Evolutionary conservation across 2,113 vertebrate species (phyloP).

Genomic region (Philantomba maxwellii): DNA sequence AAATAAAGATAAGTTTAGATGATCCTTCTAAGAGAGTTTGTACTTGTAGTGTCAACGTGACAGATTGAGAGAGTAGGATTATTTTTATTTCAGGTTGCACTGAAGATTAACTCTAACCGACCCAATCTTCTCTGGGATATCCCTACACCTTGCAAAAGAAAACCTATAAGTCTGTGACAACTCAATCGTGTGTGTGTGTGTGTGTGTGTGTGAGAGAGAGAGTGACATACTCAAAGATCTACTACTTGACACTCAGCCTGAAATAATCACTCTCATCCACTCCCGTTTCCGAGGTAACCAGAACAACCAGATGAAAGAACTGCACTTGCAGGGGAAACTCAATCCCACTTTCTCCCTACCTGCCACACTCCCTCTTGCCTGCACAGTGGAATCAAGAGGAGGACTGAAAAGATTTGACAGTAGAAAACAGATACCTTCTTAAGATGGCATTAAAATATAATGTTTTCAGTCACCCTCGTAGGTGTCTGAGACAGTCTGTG

Average conservation of each 20-base stretch:
- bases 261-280: not conserved
- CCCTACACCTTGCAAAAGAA: too few species aligned
- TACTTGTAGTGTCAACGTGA: too few species aligned
- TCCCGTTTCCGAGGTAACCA: not conserved
- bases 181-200: too few species aligned
- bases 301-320: not conserved
- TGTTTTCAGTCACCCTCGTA: constrained; percentile 14
- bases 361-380: not conserved
- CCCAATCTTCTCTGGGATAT: too few species aligned
- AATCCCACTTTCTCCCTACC: not conserved
- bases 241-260: not conserved
- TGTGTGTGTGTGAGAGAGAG: not conserved
- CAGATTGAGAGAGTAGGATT: too few species aligned
- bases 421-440: not conserved
- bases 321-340: not conserved
- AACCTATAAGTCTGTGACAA: too few species aligned
- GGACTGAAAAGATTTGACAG: not conserved
- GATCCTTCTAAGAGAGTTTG: too few species aligned
- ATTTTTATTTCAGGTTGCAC: too few species aligned
- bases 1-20: too few species aligned
- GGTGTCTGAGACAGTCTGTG: not conserved
- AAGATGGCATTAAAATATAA: not conserved
- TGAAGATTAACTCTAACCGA: too few species aligned
- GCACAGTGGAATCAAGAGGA: not conserved
- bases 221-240: too few species aligned